These are phyloP conservation scores for Uria lomvia DNA, from an alignment of 2,113 vertebrate genomes.

Conservation along the genomic window DNA sequence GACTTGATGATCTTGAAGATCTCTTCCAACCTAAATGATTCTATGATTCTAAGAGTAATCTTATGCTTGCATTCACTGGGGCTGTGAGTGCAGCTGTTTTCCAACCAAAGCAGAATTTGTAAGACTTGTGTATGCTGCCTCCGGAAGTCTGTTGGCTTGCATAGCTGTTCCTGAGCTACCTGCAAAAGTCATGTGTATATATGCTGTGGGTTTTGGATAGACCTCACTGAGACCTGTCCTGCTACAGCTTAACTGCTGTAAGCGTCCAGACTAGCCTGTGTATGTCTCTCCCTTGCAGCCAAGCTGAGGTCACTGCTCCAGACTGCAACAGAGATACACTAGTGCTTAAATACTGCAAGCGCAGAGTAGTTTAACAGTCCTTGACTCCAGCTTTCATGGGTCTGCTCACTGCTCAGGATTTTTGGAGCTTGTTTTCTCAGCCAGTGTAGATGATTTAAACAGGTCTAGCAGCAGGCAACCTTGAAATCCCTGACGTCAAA, in stretches of 20 bases:
- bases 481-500: neutral
- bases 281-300: neutral
- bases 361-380: neutral
- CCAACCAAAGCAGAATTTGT: neutral
- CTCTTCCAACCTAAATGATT: too few species aligned
- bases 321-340: neutral
- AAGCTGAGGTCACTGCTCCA: neutral
- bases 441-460: neutral
- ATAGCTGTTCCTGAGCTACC: too few species aligned
- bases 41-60: too few species aligned
- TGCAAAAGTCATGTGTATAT: neutral
- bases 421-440: constrained; percentile 10
- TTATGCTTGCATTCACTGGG: too few species aligned
- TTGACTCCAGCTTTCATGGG: neutral
- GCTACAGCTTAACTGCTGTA: neutral
- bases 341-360: neutral
- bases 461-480: neutral
- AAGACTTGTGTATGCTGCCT: neutral
- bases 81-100: neutral
- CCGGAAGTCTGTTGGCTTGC: neutral
- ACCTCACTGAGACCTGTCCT: neutral
- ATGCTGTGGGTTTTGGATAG: neutral
- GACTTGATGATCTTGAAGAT: too few species aligned
- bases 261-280: neutral
- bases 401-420: neutral